A percentile compares a stretch with the other conserved stretches of the same genome.
Evolutionary conservation across 2,113 vertebrate species (phyloP).

Genomic region (Peromyscus californicus): DNA sequence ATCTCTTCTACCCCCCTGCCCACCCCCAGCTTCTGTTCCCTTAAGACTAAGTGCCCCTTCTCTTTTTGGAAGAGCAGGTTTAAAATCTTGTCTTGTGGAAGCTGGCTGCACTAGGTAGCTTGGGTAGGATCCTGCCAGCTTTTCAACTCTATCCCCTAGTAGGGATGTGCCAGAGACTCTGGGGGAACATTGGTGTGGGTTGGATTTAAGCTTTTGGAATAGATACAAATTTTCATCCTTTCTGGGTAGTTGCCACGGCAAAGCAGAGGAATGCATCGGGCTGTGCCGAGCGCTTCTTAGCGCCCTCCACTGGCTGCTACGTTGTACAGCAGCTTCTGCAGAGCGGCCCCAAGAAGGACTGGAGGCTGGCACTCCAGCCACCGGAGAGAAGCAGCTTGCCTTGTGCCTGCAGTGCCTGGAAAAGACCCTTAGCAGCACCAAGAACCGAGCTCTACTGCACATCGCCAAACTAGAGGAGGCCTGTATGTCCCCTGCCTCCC

Average conservation of each 20-base stretch:
- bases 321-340: conserved; percentile 93
- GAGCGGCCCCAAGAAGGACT: conserved; percentile 92
- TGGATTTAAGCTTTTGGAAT: conserved; percentile 61
- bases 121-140: conserved; percentile 49
- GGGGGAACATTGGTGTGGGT: conserved; percentile 29
- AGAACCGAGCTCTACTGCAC: conserved; percentile 97
- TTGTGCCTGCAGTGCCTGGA: conserved; percentile 94
- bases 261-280: conserved; percentile 97
- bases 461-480: conserved; percentile 97
- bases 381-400: conserved; percentile 91
- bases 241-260: conserved; percentile 93
- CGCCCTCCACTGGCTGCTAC: conserved; percentile 95
- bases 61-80: neutral
- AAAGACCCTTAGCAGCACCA: conserved; percentile 91
- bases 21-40: neutral
- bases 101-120: neutral
- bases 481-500: conserved; percentile 86
- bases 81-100: conserved; percentile 37
- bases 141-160: conserved; percentile 14
- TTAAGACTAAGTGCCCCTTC: neutral
- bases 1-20: neutral
- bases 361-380: conserved; percentile 72
- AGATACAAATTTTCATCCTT: conserved; percentile 31
- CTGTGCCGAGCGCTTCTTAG: conserved; percentile 95
- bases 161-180: neutral